Base-by-base conservation (phyloP, 2,888 invertebrate genomes). In the Siphlonurus alternatus region DNA sequence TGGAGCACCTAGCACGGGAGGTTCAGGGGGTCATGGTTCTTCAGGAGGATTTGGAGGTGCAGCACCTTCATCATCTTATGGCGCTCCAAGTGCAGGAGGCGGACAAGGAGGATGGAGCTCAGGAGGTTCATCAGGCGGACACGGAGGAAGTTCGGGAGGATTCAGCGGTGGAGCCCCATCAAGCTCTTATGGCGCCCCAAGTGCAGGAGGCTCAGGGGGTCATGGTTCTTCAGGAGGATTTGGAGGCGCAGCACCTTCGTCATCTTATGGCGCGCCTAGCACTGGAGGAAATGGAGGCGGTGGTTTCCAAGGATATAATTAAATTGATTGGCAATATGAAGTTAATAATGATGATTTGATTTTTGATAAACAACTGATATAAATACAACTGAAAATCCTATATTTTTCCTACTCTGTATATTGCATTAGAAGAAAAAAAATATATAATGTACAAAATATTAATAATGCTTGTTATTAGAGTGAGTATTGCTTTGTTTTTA, bases 221-320 rank as follows among this genome's bases (percentile, higher is more conserved):
- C 15, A 7, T 5, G 56, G 19, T 5, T 5, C 7, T 20, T 10
- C 7, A 10, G 56, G 56, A 10, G 56, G 56, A 56, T 56, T 56
- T 56, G 56, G 56, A 5, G 56, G 19, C 22, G 7, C 5, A 3
- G 19, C n/a, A 5, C 56, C 56, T n/a, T 10, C 7, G 15, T 20
- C n/a, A n/a, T 56, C 56, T 56, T 56, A 56, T 56, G 56, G 56
- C 56, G 56, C 56, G 5, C 56, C 56, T 20, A 56, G 56, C 22
- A 18, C 56, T 56, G 56, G 19, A 38, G 38, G 38, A 5, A 38
- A 15, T 38, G 38, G 38, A 5, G 38, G 38, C 15, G 38, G 38
- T n/a, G n/a, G n/a, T n/a, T n/a, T n/a, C n/a, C n/a, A n/a, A n/a
- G n/a, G n/a, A n/a, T n/a, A n/a, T n/a, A n/a, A n/a, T n/a, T n/a